phyloP scores from a whole-genome alignment of 2,113 vertebrate species.

The Sigmodon hispidus region DNA sequence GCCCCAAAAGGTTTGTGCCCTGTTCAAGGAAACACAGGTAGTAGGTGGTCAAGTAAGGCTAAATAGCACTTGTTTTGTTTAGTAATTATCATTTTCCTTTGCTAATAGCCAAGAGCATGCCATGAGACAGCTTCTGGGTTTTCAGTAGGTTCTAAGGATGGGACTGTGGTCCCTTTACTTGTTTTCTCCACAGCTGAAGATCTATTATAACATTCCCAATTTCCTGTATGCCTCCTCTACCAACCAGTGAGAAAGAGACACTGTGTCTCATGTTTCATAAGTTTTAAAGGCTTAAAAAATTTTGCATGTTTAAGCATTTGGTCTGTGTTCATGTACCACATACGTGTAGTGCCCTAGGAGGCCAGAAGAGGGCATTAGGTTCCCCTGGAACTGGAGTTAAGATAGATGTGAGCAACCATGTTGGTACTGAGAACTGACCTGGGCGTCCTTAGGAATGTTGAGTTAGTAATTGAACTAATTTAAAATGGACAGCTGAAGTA shows the following conservation, averaged over 20 bases:
- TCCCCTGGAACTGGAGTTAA: too few species aligned
- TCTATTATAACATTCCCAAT: background rate
- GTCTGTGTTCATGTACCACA: background rate
- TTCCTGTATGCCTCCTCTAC: background rate
- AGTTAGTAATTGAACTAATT: background rate
- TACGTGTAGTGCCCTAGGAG: background rate
- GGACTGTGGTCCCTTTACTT: background rate
- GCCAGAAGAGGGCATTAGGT: background rate
- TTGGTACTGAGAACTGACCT: background rate
- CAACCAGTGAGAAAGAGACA: background rate
- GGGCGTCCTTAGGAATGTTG: background rate
- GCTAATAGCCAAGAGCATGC: background rate
- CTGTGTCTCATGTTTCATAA: background rate
- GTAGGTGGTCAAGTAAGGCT: background rate
- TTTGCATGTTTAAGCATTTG: background rate
- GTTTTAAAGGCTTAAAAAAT: background rate
- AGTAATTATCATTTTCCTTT: constrained; percentile 9
- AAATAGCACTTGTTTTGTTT: constrained; percentile 46
- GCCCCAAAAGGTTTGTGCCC: background rate
- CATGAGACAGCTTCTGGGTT: background rate
- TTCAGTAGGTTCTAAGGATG: background rate
- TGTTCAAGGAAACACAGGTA: background rate
- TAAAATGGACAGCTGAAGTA: background rate
- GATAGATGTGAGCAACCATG: background rate
- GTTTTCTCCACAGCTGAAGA: background rate